Conservation (phyloP, 2,113 vertebrate species). For the Sakesphorus luctuosus region DNA sequence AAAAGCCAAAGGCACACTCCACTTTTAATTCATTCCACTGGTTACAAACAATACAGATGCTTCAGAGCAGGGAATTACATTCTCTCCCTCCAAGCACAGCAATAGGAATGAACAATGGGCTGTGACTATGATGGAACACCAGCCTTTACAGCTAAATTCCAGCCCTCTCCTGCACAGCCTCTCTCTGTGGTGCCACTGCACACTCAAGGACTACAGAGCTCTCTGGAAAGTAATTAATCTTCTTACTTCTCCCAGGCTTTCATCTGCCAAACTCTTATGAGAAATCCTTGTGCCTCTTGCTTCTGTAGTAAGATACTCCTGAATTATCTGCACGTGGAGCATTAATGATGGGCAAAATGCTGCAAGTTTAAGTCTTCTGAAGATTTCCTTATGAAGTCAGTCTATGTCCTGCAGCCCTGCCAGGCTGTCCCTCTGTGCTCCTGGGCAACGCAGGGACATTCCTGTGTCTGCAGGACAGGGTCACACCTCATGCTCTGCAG, state of each 20-base stretch:
- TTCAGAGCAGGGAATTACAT: not conserved
- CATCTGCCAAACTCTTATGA: not conserved
- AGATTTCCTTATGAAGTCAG: not conserved
- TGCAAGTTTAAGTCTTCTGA: not conserved
- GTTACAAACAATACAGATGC: constrained; percentile 10
- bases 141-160: not conserved
- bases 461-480: not conserved
- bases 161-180: not conserved
- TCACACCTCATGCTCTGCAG: not conserved
- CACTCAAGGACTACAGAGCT: not conserved
- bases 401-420: not conserved
- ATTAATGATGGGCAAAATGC: not conserved
- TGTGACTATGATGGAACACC: constrained; percentile 21
- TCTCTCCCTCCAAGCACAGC: not conserved
- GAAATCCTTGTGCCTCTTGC: not conserved
- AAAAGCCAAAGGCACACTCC: not conserved
- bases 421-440: not conserved
- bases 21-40: constrained; percentile 28
- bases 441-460: not conserved
- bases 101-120: constrained; percentile 35
- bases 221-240: constrained; percentile 16
- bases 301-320: not conserved
- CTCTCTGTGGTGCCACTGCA: not conserved
- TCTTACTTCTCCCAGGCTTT: not conserved
- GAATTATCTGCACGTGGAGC: not conserved